A percentile compares a stretch with the other conserved stretches of the same genome.
Evolutionary conservation across 2,113 vertebrate species (phyloP).

Genomic region (Geococcyx californianus): DNA sequence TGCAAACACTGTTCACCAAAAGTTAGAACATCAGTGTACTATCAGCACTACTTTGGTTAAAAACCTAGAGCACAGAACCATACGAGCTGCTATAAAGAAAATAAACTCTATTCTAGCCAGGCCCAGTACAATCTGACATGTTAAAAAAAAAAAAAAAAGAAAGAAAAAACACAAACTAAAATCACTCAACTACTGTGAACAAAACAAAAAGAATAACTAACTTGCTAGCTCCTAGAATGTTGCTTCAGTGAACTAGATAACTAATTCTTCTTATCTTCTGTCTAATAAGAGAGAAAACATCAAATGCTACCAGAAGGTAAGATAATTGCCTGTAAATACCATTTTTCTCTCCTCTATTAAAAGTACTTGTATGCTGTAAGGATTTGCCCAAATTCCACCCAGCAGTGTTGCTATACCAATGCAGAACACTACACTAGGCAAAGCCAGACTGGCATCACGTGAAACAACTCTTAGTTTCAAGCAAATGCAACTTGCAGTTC

Average conservation of each 20-base stretch:
- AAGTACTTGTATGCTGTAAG: neutral
- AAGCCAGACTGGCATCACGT: neutral
- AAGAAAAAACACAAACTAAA: neutral
- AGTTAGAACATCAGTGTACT: neutral
- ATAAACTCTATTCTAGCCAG: neutral
- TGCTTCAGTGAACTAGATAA: neutral
- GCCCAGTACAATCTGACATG: neutral
- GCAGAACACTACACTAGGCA: neutral
- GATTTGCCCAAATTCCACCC: neutral
- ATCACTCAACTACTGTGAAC: neutral
- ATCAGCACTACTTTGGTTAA: neutral
- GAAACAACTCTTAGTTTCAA: neutral
- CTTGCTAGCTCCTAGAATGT: neutral
- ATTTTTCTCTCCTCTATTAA: neutral
- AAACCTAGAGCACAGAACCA: neutral
- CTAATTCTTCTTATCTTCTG: neutral
- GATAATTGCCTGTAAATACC: neutral
- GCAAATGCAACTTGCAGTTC: neutral
- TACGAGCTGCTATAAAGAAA: neutral
- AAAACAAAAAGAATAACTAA: neutral
- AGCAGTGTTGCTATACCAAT: neutral
- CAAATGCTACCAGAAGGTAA: neutral
- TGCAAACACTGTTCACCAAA: neutral
- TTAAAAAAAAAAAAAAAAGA: neutral
- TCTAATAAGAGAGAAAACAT: neutral